A percentile compares a stretch with the other conserved stretches of the same genome.
Conservation (phyloP, 2,888 invertebrate genomes). For the Lasiommata megera region DNA sequence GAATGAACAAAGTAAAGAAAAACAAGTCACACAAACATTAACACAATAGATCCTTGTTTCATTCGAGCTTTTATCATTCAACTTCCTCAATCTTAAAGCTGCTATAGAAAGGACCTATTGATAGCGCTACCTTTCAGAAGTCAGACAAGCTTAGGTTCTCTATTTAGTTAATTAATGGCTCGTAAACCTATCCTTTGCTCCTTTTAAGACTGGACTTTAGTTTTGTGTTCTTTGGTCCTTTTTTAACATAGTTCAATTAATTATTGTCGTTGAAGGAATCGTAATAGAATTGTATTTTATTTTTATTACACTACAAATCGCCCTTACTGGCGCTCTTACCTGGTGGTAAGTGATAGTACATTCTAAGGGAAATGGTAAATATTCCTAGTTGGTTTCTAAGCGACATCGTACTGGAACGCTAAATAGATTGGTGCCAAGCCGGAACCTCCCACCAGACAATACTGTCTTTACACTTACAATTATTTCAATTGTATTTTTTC, state of each 20-base stretch:
- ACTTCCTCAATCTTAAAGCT: not conserved
- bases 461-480: too few species aligned
- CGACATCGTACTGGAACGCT: too few species aligned
- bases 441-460: too few species aligned
- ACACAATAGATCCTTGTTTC: not conserved
- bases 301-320: too few species aligned
- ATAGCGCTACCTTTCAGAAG: constrained; percentile 3
- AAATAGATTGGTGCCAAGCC: too few species aligned
- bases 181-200: constrained; percentile 29
- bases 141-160: constrained; percentile 7
- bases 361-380: too few species aligned
- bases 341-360: too few species aligned
- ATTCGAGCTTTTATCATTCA: not conserved
- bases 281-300: not conserved
- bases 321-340: too few species aligned
- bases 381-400: too few species aligned
- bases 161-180: constrained; percentile 34
- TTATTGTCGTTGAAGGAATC: constrained; percentile 17
- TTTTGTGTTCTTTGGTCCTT: constrained; percentile 25
- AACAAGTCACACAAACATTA: not conserved
- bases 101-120: not conserved
- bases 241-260: constrained; percentile 26
- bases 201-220: constrained; percentile 26
- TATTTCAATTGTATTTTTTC: too few species aligned
- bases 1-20: too few species aligned